Conservation (phyloP, 2,888 invertebrate species). For the Calliphora vomitoria region DNA sequence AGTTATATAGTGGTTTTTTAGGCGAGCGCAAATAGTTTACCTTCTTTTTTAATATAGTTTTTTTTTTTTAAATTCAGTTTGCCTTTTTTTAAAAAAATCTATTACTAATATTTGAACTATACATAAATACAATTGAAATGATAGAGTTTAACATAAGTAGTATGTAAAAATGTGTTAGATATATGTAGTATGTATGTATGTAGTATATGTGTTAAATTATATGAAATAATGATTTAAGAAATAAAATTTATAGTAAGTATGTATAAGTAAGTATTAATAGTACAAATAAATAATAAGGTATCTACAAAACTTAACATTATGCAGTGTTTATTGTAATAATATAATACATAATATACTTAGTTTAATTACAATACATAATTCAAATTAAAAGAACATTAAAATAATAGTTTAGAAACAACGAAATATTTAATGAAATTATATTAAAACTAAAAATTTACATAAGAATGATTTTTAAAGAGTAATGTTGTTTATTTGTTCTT, state of each 20-base stretch:
- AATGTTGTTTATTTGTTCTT: neutral
- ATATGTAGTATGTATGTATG: neutral
- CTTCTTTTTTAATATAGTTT: slow-evolving; percentile 15
- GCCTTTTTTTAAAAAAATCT: slow-evolving; percentile 13
- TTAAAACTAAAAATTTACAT: slow-evolving; percentile 41
- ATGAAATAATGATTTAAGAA: slow-evolving; percentile 7
- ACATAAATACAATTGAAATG: slow-evolving; percentile 64
- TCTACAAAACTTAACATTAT: slow-evolving; percentile 65
- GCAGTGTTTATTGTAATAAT: slow-evolving; percentile 30
- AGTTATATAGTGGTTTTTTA: slow-evolving; percentile 35
- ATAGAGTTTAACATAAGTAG: slow-evolving; percentile 21
- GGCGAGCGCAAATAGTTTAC: slow-evolving; percentile 57
- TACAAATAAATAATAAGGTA: slow-evolving; percentile 65
- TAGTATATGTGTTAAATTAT: neutral
- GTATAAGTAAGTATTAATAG: slow-evolving; percentile 10
- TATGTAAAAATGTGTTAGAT: neutral
- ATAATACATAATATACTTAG: slow-evolving; percentile 43
- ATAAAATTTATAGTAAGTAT: neutral
- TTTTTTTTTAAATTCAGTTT: neutral
- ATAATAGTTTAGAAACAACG: neutral
- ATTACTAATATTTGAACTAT: slow-evolving; percentile 62
- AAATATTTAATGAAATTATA: slow-evolving; percentile 9
- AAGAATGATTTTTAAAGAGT: neutral
- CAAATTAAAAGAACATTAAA: slow-evolving; percentile 6
- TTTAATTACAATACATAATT: slow-evolving; percentile 28